Conservation (phyloP, 2,888 invertebrate species). For the Conistra vaccinii region DNA sequence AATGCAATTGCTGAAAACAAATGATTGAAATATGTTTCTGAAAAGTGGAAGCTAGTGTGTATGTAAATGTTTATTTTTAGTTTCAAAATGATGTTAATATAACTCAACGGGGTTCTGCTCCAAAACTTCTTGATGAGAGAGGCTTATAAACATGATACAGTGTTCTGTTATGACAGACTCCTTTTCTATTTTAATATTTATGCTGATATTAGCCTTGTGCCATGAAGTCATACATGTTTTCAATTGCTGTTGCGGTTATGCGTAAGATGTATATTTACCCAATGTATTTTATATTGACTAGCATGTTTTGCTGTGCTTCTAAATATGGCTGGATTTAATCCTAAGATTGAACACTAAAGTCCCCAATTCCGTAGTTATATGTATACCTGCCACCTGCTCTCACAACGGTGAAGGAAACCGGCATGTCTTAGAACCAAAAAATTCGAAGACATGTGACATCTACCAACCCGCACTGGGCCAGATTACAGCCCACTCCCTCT, state of each 20-base stretch:
- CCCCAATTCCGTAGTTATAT: no score
- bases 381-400: no score
- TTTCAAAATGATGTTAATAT: background rate
- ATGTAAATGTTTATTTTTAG: background rate
- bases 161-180: constrained; percentile 15
- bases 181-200: constrained; percentile 25
- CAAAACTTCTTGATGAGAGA: background rate
- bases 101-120: background rate
- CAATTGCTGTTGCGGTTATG: background rate
- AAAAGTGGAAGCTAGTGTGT: background rate
- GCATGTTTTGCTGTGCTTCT: no score
- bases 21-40: background rate
- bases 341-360: no score
- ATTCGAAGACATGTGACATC: no score
- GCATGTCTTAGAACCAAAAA: no score
- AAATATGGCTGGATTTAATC: no score
- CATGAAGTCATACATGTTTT: constrained; percentile 22
- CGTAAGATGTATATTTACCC: constrained; percentile 1
- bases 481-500: no score
- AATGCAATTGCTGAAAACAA: no score
- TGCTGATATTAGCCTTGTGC: background rate
- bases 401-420: no score
- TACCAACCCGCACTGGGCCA: no score
- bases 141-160: background rate
- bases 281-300: background rate